Percentiles rank a stretch among this genome's conserved stretches.
Evolutionary conservation across 1,140 invertebrate genomes (phyloP).

Genomic region (Leptopilina clavipes): DNA sequence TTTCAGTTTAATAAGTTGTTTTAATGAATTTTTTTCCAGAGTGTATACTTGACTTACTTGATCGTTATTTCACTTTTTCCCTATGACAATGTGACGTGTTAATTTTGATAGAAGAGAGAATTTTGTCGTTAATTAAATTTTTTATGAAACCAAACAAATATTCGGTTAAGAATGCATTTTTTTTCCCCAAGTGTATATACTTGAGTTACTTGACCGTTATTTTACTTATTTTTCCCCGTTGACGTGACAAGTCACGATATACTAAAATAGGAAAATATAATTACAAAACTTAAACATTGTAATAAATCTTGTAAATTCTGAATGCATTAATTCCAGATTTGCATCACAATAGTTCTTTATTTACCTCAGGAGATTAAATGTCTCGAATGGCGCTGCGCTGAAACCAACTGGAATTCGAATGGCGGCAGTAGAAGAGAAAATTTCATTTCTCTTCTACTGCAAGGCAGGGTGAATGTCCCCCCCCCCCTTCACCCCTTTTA

Average conservation of each 20-base stretch:
- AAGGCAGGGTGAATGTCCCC: background rate
- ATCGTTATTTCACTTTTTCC: too few species aligned
- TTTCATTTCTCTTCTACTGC: slow-evolving; percentile 38
- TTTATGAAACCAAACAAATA: too few species aligned
- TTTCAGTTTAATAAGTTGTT: too few species aligned
- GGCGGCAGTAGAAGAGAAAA: slow-evolving; percentile 31
- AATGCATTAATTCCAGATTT: background rate
- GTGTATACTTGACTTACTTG: too few species aligned
- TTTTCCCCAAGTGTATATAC: too few species aligned
- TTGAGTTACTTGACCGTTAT: background rate
- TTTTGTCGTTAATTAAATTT: too few species aligned
- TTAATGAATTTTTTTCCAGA: too few species aligned
- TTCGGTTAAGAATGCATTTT: too few species aligned
- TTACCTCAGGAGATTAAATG: slow-evolving; percentile 11
- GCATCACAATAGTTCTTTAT: slow-evolving; percentile 20
- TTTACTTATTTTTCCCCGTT: too few species aligned
- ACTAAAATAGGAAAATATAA: slow-evolving; percentile 2
- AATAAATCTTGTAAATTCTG: slow-evolving; percentile 16
- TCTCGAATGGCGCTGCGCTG: background rate
- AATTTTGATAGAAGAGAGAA: too few species aligned
- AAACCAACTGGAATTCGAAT: slow-evolving; percentile 8
- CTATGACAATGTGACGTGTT: too few species aligned
- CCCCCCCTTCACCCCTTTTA: background rate
- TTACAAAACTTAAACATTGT: background rate
- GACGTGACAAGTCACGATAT: too few species aligned